Evolutionary conservation across 2,113 vertebrate species (phyloP).

Genomic region (Furnarius figulus): DNA sequence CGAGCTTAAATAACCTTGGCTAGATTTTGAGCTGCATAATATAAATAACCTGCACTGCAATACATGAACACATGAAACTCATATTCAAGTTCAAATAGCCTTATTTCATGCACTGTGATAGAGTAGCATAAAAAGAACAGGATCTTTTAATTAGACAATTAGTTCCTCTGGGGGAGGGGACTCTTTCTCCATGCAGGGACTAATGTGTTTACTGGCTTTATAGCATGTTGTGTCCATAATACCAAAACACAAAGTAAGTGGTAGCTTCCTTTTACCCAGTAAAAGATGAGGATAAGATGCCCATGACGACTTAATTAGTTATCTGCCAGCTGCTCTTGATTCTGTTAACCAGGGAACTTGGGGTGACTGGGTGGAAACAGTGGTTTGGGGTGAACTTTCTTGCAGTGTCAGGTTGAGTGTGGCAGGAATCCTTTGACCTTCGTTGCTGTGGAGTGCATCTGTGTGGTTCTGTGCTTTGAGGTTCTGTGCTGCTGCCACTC

Average conservation of each 20-base stretch:
- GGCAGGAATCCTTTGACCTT: background rate
- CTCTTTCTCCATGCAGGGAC: background rate
- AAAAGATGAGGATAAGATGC: background rate
- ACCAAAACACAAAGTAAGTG: background rate
- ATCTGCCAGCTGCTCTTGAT: background rate
- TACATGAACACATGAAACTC: background rate
- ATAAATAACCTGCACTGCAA: background rate
- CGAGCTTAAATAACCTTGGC: conserved; percentile 10
- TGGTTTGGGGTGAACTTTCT: background rate
- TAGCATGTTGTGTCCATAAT: background rate
- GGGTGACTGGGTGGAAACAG: background rate
- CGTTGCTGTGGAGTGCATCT: background rate
- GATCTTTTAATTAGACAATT: background rate
- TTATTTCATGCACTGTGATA: background rate
- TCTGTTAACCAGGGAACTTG: background rate
- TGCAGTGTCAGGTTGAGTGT: background rate
- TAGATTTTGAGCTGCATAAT: background rate
- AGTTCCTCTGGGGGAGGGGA: background rate
- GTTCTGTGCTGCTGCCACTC: background rate
- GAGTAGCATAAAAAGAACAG: background rate
- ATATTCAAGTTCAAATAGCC: background rate
- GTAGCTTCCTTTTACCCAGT: background rate
- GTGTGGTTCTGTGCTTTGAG: background rate
- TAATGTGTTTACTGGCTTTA: background rate
- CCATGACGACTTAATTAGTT: background rate